These are phyloP conservation scores for Cervus canadensis DNA, from an alignment of 2,113 vertebrate genomes.

Conservation along the genomic window DNA sequence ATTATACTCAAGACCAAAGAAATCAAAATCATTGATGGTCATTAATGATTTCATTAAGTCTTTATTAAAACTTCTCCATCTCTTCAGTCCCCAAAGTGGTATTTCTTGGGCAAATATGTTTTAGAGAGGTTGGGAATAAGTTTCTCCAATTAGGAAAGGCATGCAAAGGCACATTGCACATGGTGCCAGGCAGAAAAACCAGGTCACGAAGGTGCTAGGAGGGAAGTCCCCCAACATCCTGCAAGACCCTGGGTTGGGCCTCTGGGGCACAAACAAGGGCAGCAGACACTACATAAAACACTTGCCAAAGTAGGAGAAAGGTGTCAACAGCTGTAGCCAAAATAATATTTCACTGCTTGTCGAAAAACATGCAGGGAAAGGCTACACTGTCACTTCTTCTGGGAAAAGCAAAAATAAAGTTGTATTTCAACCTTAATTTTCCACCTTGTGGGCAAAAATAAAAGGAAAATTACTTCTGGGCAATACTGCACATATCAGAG, in stretches of 20 bases:
- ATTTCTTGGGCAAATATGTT: background rate
- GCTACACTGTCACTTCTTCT: conserved; percentile 58
- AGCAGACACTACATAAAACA: background rate
- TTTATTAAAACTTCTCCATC: background rate
- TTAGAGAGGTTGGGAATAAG: background rate
- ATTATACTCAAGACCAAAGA: background rate
- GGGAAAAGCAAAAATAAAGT: conserved; percentile 71
- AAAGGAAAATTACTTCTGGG: conserved; percentile 66
- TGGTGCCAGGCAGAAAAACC: background rate
- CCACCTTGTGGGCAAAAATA: conserved; percentile 65
- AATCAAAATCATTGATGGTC: background rate
- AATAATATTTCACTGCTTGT: conserved; percentile 46
- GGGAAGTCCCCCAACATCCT: background rate
- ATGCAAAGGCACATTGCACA: background rate
- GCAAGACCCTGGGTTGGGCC: background rate
- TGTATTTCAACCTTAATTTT: conserved; percentile 71
- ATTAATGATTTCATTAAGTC: background rate
- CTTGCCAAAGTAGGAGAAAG: conserved; percentile 36
- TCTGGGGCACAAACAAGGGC: background rate
- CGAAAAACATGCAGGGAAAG: conserved; percentile 52
- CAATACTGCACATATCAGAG: conserved; percentile 42
- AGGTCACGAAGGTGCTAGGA: background rate
- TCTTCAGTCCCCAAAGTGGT: background rate
- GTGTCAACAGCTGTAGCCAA: conserved; percentile 44
- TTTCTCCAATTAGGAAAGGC: background rate